These are phyloP conservation scores for Elymnias hypermnestra DNA, from an alignment of 1,140 invertebrate species.

Conservation along the genomic window DNA sequence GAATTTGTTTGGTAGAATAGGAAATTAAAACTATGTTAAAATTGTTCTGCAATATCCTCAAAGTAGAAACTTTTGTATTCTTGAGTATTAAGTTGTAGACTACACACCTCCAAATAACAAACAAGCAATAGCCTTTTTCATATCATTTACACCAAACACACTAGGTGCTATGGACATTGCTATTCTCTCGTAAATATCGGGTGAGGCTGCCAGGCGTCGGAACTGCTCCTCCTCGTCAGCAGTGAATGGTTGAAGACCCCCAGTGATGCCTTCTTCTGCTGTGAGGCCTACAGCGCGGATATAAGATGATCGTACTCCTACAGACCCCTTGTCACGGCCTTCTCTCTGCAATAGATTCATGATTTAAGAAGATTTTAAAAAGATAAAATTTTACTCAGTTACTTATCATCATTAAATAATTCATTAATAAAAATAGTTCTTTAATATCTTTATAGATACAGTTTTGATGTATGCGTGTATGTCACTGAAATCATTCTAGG, in stretches of 20 bases:
- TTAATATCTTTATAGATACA: too few species aligned
- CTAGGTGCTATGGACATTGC: conserved; percentile 96
- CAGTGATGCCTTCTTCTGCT: conserved; percentile 88
- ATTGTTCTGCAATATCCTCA: too few species aligned
- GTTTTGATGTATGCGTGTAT: too few species aligned
- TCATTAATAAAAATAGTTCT: too few species aligned
- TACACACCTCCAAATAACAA: conserved; percentile 89
- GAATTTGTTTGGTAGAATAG: too few species aligned
- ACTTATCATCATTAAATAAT: too few species aligned
- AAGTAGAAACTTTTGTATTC: too few species aligned
- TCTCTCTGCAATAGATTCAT: conserved; percentile 77
- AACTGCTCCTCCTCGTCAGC: conserved; percentile 96
- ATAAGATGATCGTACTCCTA: conserved; percentile 96
- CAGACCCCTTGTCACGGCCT: conserved; percentile 89
- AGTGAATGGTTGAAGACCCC: conserved; percentile 78
- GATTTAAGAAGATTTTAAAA: too few species aligned
- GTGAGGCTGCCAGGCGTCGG: conserved; percentile 86
- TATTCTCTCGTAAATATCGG: conserved; percentile 94
- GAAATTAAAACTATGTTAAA: too few species aligned
- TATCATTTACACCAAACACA: conserved; percentile 95
- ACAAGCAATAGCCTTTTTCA: conserved; percentile 98
- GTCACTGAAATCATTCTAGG: too few species aligned
- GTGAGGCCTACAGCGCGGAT: conserved; percentile 95
- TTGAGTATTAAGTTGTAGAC: background rate
- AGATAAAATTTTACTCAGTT: too few species aligned